phyloP scores from a whole-genome alignment of 2,888 invertebrate species.

The Brenthis hecate region DNA sequence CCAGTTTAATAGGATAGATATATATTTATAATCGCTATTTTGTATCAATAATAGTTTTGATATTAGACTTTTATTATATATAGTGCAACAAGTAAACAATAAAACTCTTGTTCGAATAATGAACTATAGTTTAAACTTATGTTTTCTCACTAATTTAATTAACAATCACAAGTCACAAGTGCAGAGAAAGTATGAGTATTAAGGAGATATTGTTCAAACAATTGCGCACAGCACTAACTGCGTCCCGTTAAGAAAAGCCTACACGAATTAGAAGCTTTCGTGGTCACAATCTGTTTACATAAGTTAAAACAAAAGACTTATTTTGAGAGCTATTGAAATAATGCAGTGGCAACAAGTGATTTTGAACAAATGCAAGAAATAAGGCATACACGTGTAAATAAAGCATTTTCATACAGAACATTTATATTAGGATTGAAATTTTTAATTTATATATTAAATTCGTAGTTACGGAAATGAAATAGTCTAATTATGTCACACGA shows the following conservation, averaged over 20 bases:
- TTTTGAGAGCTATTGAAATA: conserved; percentile 42
- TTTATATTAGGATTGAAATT: not conserved
- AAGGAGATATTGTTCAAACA: conserved; percentile 51
- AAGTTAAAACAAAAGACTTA: conserved; percentile 60
- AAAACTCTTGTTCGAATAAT: not conserved
- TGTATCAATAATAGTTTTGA: not conserved
- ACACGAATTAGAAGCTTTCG: conserved; percentile 55
- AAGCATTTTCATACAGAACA: conserved; percentile 6
- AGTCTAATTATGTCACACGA: conserved; percentile 17
- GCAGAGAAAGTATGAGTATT: conserved; percentile 48
- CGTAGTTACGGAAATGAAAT: conserved; percentile 10
- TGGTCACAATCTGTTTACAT: conserved; percentile 26
- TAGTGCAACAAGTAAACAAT: too few species aligned
- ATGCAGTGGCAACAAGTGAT: conserved; percentile 18
- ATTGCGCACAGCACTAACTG: conserved; percentile 63
- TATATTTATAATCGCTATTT: not conserved
- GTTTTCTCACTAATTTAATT: conserved; percentile 49
- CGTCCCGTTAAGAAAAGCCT: conserved; percentile 66
- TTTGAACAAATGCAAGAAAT: conserved; percentile 19
- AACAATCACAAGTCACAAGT: conserved; percentile 56
- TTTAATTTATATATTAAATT: not conserved
- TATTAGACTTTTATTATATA: not conserved
- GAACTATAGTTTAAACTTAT: not conserved
- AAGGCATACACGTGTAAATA: not conserved
- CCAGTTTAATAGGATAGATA: too few species aligned